These are phyloP conservation scores for Anas bernieri DNA, from an alignment of 2,797 vertebrate species.

Conservation along the genomic window DNA sequence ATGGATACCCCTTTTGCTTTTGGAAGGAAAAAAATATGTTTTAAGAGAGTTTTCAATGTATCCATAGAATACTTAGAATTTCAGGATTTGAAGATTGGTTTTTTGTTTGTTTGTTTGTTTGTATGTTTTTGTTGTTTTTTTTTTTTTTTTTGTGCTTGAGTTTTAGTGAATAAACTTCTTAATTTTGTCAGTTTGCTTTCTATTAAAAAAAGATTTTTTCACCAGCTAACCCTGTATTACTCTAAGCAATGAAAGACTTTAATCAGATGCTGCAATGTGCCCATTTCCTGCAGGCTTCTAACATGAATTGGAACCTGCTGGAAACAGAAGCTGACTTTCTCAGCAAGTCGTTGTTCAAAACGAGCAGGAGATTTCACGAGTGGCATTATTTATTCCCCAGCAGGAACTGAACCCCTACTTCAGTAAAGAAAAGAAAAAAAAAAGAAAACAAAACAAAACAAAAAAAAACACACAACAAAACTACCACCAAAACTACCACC, in stretches of 20 bases:
- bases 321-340: constrained; percentile 51
- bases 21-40: background rate
- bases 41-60: background rate
- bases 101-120: too few species aligned
- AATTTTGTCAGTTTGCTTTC: constrained; percentile 26
- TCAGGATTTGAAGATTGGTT: background rate
- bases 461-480: background rate
- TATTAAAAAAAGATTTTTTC: constrained; percentile 45
- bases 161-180: constrained; percentile 14
- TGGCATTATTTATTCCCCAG: background rate
- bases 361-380: constrained; percentile 24
- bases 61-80: background rate
- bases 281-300: constrained; percentile 56
- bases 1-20: background rate
- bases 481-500: too few species aligned
- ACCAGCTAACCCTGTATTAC: constrained; percentile 41
- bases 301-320: constrained; percentile 41
- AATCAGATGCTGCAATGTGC: constrained; percentile 57
- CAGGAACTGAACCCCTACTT: background rate
- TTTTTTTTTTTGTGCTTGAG: background rate
- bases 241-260: constrained; percentile 52
- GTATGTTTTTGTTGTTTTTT: too few species aligned
- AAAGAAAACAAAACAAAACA: too few species aligned
- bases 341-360: background rate
- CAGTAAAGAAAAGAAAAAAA: rapidly evolving